Evolutionary conservation across 1,140 invertebrate genomes (phyloP), one percentile per base, ranked within the genome.

Genomic region (Drosophila ambigua): DNA sequence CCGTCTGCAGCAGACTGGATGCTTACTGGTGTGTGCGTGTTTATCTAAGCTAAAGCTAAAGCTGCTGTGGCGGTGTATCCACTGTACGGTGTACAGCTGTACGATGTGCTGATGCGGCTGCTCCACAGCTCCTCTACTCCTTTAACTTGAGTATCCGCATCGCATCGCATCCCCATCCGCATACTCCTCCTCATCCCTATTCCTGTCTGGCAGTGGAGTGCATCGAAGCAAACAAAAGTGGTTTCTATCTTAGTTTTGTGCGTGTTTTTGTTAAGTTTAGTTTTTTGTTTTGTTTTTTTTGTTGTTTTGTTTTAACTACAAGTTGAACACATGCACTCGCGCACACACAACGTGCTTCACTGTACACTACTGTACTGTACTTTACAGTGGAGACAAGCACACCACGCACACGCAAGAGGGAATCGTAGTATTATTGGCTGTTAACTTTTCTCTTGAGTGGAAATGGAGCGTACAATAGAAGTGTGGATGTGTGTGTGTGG

Each of bases 391-490:
- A 20, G 16, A 39, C 28, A 46, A 31, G 58, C 58, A 20, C 64
- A 31, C 44, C 48, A 69, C 63, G 44, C 51, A 55, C 35, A 43
- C 65, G 35, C 55, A 39, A 52, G 64, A 43, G 59, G 64, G 66
- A 69, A 68, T 68, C 63, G 64, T 64, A 68, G 66, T 69, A 39
- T 13, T 52, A 43, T 54, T 55, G 54, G 43, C 45, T 71, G 67
- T 71, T 71, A 71, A 71, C 67, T 71, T 39, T 66, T 69, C 51
- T 69, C 31, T 71, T 35, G 35, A 71, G 68, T 48, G 66, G 50
- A 69, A 66, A 66, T 66, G 35, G 51, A 65, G 64, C 64, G 64
- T 65, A 16, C 16, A 26, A 5, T 31, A 24, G 16, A 44, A 58
- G 59, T 50, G 28, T 31, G 46, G 35, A 13, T 44, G 50, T 51